Base-by-base conservation (phyloP, 2,113 vertebrate genomes). In the Myxocyprinus asiaticus region DNA sequence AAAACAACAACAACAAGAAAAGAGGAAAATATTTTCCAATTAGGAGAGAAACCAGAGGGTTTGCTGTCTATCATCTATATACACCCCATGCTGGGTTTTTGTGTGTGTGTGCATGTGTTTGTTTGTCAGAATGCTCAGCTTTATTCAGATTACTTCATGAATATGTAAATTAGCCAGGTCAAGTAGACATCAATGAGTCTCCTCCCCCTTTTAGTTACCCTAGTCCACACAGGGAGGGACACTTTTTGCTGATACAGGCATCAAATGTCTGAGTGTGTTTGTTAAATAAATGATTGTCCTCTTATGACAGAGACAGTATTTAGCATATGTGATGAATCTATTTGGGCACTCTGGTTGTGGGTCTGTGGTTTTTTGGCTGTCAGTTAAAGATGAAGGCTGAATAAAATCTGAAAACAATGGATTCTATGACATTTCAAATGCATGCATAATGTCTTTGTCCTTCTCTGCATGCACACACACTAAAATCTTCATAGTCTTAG, bases 391-490 rank as follows among this genome's bases (percentile, higher is more conserved):
- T 61, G 14, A 17, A 55, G 67, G 14, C 63, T 69, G 79, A 76
- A 80, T 51, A 50, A 14, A 50, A 86, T 88, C 81, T 81, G 87
- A 86, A 83, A 89, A 82, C 89, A 90, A 82, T 89, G 90, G 90
- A 88, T 86, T 75, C 86, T 86, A 87, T 89, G 89, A 89, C 90
- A 87, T 90, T 92, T 88, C 87, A 87, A 92, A 90, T 86, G 79
- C 85, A 88, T 90, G 88, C 58, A 86, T 88, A 91, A 93, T 75
- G 15, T 14, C 42, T 7, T 17, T 43, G 65, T 6, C 58, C 51
- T 53, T 51, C 17, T 53, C 22, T 3, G 43, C 45, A 62, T 3
- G 6, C 42, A 47, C 47, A 79, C 47, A 72, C 67, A 71, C 65
- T 45, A 42, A 56, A 45, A 65, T 71, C 58, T 53, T 67, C 62